Conservation (phyloP, 2,888 invertebrate genomes). For the Lycophotia porphyrea region DNA sequence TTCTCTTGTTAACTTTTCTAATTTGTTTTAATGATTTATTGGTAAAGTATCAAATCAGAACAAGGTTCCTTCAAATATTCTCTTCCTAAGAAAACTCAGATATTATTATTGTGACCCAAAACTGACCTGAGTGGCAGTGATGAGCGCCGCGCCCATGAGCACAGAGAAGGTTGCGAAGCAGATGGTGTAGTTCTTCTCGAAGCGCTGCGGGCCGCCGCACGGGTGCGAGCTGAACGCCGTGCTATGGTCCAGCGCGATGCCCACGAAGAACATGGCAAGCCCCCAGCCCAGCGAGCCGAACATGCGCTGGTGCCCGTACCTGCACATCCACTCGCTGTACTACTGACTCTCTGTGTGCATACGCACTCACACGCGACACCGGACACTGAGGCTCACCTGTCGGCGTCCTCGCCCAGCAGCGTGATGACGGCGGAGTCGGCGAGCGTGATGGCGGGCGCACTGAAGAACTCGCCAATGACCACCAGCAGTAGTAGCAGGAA, state of each 20-base stretch:
- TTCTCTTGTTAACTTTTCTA: background rate
- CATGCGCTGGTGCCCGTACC: constrained; percentile 99
- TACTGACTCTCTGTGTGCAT: background rate
- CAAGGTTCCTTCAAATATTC: background rate
- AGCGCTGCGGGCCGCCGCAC: constrained; percentile 95
- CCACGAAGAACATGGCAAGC: constrained; percentile 99
- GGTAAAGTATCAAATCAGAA: background rate
- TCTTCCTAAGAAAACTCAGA: background rate
- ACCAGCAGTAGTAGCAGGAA: constrained; percentile 97
- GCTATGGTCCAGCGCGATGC: constrained; percentile 98
- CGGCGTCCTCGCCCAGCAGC: constrained; percentile 96
- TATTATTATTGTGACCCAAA: background rate
- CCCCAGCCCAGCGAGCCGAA: constrained; percentile 99
- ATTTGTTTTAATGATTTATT: background rate
- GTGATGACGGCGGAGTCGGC: constrained; percentile 98
- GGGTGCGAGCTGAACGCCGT: constrained; percentile 98
- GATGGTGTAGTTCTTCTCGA: constrained; percentile 99
- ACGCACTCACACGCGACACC: background rate
- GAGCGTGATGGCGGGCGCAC: constrained; percentile 98
- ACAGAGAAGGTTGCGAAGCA: constrained; percentile 99
- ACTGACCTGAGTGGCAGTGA: constrained; percentile 96
- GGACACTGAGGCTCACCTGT: constrained; percentile 85
- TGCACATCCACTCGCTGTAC: constrained; percentile 53
- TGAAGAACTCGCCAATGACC: constrained; percentile 99
- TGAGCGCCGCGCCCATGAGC: constrained; percentile 98